A percentile compares a stretch with the other conserved stretches of the same genome.
Conservation (phyloP, 2,888 invertebrate species). For the Sesia apiformis region DNA sequence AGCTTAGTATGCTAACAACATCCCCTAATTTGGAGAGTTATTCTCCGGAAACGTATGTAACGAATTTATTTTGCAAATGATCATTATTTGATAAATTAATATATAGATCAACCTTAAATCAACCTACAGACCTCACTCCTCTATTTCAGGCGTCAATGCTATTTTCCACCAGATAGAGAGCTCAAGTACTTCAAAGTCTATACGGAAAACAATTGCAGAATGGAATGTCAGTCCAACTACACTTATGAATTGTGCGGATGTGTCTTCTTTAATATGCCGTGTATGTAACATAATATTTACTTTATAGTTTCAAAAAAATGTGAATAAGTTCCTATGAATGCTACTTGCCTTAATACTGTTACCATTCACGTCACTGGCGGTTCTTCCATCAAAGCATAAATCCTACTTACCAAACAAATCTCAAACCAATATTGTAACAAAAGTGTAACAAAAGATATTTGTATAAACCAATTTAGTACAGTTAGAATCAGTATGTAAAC, state of each 20-base stretch:
- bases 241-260: slow-evolving; percentile 7
- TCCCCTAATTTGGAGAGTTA: slow-evolving; percentile 5
- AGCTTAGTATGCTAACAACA: slow-evolving; percentile 6
- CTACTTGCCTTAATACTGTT: no score
- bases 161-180: slow-evolving; percentile 5
- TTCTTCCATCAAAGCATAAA: no score
- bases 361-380: no score
- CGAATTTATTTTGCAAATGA: neutral
- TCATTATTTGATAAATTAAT: no score
- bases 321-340: no score
- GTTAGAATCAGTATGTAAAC: no score
- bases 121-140: neutral
- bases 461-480: no score
- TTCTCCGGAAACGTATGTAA: slow-evolving; percentile 1
- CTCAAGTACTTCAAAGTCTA: slow-evolving; percentile 8
- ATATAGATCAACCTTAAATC: no score
- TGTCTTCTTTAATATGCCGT: slow-evolving; percentile 11
- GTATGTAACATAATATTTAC: slow-evolving; percentile 2
- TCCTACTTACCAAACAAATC: no score
- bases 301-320: no score
- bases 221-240: slow-evolving; percentile 8
- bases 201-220: slow-evolving; percentile 7
- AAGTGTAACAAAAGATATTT: no score
- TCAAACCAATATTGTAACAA: no score
- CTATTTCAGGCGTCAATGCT: slow-evolving; percentile 9